A percentile compares a stretch with the other conserved stretches of the same genome.
phyloP scores from a whole-genome alignment of 2,113 vertebrate genomes.

The Brachyistius frenatus region DNA sequence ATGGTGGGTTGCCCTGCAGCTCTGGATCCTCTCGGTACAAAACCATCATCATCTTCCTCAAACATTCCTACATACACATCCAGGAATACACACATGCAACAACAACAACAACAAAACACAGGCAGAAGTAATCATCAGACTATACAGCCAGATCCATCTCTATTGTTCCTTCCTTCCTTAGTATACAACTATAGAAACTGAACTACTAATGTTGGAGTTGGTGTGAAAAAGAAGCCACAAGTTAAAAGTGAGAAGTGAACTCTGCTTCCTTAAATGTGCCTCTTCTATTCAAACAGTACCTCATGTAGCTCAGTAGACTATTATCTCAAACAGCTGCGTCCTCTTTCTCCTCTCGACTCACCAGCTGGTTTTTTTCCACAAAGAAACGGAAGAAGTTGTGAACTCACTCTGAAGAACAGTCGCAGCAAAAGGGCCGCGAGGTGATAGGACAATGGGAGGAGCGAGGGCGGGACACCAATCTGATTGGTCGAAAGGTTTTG shows the following conservation, averaged over 20 bases:
- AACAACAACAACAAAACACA: neutral
- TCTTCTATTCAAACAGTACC: neutral
- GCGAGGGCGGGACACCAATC: neutral
- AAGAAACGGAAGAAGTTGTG: neutral
- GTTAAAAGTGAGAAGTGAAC: neutral
- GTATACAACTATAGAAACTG: too few relatives aligned
- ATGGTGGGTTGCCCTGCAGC: too few relatives aligned
- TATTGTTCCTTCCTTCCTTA: too few relatives aligned
- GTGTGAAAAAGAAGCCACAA: too few relatives aligned
- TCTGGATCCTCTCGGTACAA: too few relatives aligned
- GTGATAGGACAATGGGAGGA: neutral
- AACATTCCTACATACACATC: too few relatives aligned
- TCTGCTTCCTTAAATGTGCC: accelerated
- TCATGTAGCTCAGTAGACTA: neutral
- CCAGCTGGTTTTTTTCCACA: neutral
- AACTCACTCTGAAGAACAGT: neutral
- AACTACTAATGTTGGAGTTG: too few relatives aligned
- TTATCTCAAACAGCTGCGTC: neutral
- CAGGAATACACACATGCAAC: neutral
- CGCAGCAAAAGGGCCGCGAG: neutral
- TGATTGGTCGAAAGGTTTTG: conserved; percentile 49
- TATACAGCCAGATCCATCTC: too few relatives aligned
- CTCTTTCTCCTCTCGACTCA: neutral
- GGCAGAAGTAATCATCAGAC: neutral
- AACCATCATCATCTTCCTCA: too few relatives aligned